These are phyloP conservation scores for Arion vulgaris DNA, from an alignment of 1,140 invertebrate species.

Conservation along the genomic window DNA sequence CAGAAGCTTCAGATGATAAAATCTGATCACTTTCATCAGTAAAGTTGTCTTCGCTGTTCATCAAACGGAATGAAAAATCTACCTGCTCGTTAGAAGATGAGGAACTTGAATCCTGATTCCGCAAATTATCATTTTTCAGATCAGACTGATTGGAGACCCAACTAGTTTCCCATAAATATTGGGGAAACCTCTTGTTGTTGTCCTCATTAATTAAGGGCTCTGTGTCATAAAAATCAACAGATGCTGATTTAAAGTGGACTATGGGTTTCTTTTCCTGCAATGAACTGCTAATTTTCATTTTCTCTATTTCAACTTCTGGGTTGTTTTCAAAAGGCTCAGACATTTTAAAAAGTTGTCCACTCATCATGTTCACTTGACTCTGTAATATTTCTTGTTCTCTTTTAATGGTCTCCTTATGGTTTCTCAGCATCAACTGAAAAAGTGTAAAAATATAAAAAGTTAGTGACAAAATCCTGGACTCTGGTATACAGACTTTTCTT, in stretches of 20 bases:
- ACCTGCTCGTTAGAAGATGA: constrained; percentile 42
- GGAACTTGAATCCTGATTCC: constrained; percentile 24
- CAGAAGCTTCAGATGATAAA: constrained; percentile 45
- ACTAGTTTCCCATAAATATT: constrained; percentile 8
- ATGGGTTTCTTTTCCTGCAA: constrained; percentile 25
- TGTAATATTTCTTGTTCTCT: constrained; percentile 55
- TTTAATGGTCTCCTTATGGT: constrained; percentile 56
- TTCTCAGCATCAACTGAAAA: constrained; percentile 48
- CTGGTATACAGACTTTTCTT: background rate
- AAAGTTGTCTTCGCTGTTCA: constrained; percentile 88
- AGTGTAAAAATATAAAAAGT: background rate
- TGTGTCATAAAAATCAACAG: constrained; percentile 57
- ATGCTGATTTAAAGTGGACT: constrained; percentile 58
- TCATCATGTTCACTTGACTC: constrained; percentile 60
- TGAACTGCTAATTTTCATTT: background rate
- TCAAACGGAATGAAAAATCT: constrained; percentile 77
- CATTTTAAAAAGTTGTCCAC: constrained; percentile 44
- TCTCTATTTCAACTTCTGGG: background rate
- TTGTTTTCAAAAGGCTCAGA: background rate
- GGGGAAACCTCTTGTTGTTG: background rate
- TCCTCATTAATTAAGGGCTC: constrained; percentile 39
- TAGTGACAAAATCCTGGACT: background rate
- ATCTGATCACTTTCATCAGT: constrained; percentile 58
- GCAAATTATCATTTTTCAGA: constrained; percentile 43
- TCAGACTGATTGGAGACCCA: constrained; percentile 33